Percentiles rank a stretch among this genome's conserved stretches.
These are phyloP conservation scores for Muschampia plurimacula DNA, from an alignment of 2,888 invertebrate genomes.

Conservation along the genomic window DNA sequence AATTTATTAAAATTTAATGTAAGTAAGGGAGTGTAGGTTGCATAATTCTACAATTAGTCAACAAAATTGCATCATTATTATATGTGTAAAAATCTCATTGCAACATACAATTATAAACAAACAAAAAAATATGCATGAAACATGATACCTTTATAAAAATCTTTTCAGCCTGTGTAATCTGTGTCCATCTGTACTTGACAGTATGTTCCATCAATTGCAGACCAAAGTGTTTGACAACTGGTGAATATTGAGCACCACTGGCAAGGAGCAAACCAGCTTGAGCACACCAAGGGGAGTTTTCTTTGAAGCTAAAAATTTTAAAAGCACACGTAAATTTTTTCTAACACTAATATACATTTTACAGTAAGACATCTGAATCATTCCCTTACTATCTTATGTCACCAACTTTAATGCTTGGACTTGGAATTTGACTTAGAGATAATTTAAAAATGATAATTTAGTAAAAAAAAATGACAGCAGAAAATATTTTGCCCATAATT, in stretches of 20 bases:
- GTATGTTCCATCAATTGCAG: slow-evolving; percentile 97
- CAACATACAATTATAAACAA: too few species aligned
- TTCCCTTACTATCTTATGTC: too few species aligned
- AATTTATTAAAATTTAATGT: too few species aligned
- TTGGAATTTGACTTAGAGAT: too few species aligned
- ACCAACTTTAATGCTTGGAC: too few species aligned
- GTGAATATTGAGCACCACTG: slow-evolving; percentile 89
- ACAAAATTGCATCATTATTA: not conserved
- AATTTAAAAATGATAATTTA: too few species aligned
- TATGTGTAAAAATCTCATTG: too few species aligned
- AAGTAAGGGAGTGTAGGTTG: too few species aligned
- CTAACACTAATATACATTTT: not conserved
- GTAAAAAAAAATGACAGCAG: too few species aligned
- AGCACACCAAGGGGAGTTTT: slow-evolving; percentile 94
- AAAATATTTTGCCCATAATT: too few species aligned
- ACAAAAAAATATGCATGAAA: not conserved
- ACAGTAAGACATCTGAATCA: not conserved
- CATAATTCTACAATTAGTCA: too few species aligned
- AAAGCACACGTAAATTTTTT: not conserved
- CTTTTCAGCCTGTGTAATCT: slow-evolving; percentile 94
- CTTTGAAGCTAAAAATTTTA: slow-evolving; percentile 87
- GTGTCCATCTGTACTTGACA: slow-evolving; percentile 97
- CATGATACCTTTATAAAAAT: slow-evolving; percentile 91
- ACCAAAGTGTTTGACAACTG: slow-evolving; percentile 95
- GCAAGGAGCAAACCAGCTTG: slow-evolving; percentile 94